Base-by-base conservation (phyloP, 2,797 vertebrate genomes). In the Hipposideros larvatus region DNA sequence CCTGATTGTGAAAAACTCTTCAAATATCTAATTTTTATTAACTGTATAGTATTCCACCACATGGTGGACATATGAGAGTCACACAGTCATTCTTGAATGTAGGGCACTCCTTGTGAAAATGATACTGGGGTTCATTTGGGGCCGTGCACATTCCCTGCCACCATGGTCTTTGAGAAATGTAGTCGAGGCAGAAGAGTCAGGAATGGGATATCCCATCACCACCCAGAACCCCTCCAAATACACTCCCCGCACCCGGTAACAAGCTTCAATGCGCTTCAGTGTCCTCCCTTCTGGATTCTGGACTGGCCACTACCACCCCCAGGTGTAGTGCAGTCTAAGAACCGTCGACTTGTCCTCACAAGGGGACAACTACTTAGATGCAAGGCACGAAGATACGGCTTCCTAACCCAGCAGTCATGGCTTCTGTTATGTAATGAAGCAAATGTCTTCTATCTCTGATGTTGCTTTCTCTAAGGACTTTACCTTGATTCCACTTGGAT, bases 281-380 rank as follows among this genome's bases (percentile, higher is more conserved):
- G 34, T 24, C 34, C 37, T 68, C 18, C 65, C 65, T 11, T 22
- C 37, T 5, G 66, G n/a, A 48, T 48, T 48, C 48, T 13, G 13
- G 13, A 48, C 48, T 48, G 48, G 48, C 48, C 13, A 5, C 48
- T 48, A 48, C 7, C 48, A 48, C 48, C 48, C 48, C 48, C 48
- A 48, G 48, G 48, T 13, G 13, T 48, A 13, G 48, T 48, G 48
- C 2, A 8, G 48, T 48, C 48, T 48, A 13, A 48, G 48, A 48
- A 26, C 15, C 9, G 8, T 26, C 5, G 2, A 18, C 59, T 48
- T 3, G 2, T 18, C 9, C 63, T 22, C 3, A 19, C 22, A 0
- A 5, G 2, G 10, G 11, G 6, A 28, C n/a, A 37, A 51, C 18
- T 21, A 5, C 22, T 18, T 24, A 4, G 48, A 57, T 16, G 11